Evolutionary conservation across 2,113 vertebrate species (phyloP).

Genomic region (Macroglossus sobrinus): DNA sequence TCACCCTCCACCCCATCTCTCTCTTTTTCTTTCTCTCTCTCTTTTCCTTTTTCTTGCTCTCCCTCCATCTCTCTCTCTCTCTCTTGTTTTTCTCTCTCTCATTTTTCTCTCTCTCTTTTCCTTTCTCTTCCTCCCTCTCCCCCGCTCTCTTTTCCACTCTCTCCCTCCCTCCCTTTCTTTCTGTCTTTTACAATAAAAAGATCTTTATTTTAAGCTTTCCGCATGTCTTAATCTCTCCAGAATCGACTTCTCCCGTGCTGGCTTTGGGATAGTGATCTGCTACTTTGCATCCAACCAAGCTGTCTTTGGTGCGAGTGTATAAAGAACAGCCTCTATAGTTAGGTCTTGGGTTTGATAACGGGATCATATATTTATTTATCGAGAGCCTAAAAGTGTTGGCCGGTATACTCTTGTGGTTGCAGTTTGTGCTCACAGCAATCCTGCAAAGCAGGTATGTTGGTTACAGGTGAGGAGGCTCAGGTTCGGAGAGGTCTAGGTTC

Average conservation of each 20-base stretch:
- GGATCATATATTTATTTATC: neutral
- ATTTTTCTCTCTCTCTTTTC: neutral
- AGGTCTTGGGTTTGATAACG: neutral
- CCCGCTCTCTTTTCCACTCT: accelerated
- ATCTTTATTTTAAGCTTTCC: neutral
- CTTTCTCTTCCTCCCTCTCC: too few species aligned
- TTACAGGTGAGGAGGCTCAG: neutral
- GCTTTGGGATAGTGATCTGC: neutral
- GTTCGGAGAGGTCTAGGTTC: neutral
- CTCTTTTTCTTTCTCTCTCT: neutral
- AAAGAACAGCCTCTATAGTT: neutral
- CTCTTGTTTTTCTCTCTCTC: neutral
- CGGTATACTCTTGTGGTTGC: accelerated
- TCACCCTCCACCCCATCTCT: too few species aligned
- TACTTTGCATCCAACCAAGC: neutral
- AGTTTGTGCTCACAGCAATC: neutral
- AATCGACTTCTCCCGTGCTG: neutral
- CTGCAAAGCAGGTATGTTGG: neutral
- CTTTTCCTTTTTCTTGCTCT: neutral
- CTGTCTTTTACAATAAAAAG: neutral
- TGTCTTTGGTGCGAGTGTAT: neutral
- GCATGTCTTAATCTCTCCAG: neutral
- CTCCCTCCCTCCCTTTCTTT: accelerated
- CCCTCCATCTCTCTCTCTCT: too few species aligned
- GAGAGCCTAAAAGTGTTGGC: neutral